Conservation (phyloP, 2,797 vertebrate species). For the Dipus sagitta region DNA sequence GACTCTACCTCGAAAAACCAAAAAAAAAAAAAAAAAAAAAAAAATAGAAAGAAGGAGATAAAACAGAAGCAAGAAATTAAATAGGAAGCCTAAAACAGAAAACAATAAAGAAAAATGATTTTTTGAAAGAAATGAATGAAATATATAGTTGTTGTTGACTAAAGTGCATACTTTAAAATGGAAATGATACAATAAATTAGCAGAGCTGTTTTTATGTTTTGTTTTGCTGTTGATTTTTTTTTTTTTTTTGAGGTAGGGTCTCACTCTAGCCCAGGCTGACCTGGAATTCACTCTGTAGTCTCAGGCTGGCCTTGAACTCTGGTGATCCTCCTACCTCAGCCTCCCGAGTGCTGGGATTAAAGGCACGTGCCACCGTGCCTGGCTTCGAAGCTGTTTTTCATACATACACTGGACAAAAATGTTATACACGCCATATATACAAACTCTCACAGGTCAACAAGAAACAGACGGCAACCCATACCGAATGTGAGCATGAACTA, state of each 20-base stretch:
- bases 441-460: neutral
- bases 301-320: too few relatives aligned
- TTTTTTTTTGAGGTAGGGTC: too few relatives aligned
- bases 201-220: too few relatives aligned
- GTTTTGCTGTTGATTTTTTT: too few relatives aligned
- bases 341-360: too few relatives aligned
- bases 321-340: too few relatives aligned
- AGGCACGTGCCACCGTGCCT: too few relatives aligned
- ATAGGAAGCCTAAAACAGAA: neutral
- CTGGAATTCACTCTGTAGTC: too few relatives aligned
- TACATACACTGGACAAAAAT: neutral
- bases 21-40: too few relatives aligned
- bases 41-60: neutral
- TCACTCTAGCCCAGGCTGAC: too few relatives aligned
- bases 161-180: neutral
- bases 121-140: neutral
- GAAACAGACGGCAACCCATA: neutral
- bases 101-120: neutral
- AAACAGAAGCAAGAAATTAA: neutral
- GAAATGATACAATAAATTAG: neutral
- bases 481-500: neutral
- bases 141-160: neutral
- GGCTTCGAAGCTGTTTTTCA: conserved; percentile 2
- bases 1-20: too few relatives aligned
- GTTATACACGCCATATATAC: neutral